phyloP scores from a whole-genome alignment of 35 echinoderm and acorn worm genomes.

The Hemicentrotus pulcherrimus region DNA sequence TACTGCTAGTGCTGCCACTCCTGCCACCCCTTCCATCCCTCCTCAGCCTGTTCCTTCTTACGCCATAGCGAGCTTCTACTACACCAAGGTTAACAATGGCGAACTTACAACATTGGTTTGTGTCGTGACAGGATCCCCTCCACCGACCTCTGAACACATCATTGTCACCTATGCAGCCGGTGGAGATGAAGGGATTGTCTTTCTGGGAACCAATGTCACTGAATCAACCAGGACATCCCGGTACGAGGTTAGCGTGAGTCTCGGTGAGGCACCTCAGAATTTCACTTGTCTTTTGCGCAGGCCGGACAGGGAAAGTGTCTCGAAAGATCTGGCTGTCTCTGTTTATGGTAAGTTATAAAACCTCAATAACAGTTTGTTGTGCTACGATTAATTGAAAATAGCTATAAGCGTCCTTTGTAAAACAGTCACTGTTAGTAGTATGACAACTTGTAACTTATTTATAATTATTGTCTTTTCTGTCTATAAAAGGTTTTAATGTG shows the following conservation, averaged over 20 bases:
- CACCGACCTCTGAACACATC: neutral
- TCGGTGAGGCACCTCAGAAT: neutral
- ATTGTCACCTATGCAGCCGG: neutral
- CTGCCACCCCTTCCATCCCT: neutral
- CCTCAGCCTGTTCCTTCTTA: neutral
- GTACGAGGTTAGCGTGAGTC: neutral
- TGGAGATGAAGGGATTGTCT: neutral
- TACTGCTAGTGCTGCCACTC: neutral
- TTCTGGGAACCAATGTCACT: neutral
- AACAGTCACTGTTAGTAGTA: too few species aligned
- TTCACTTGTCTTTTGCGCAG: neutral
- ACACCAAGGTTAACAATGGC: slow-evolving; percentile 25
- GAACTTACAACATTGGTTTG: slow-evolving; percentile 18
- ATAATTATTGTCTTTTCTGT: too few species aligned
- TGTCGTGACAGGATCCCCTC: neutral
- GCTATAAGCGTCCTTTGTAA: too few species aligned
- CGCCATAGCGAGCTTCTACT: neutral
- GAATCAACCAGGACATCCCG: neutral
- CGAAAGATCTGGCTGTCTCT: neutral
- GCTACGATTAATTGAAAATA: too few species aligned
- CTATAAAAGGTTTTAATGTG: too few species aligned
- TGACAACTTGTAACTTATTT: too few species aligned
- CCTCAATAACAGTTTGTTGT: too few species aligned
- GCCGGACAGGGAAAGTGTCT: neutral
- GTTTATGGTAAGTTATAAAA: neutral